A percentile compares a stretch with the other conserved stretches of the same genome.
Evolutionary conservation across 2,888 invertebrate genomes (phyloP).

Genomic region (Drosophila neotestacea): DNA sequence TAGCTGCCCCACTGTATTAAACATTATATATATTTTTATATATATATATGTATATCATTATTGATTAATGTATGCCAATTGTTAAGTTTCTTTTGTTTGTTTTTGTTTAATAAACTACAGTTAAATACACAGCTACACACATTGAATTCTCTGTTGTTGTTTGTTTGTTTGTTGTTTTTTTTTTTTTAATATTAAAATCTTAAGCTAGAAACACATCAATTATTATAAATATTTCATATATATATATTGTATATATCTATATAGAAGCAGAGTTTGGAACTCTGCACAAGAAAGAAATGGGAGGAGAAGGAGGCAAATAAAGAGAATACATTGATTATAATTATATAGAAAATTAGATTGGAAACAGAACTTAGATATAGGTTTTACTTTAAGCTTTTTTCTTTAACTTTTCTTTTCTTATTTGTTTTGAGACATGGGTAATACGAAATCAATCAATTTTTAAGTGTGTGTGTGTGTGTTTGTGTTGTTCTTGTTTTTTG

Average conservation of each 20-base stretch:
- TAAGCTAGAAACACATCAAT: constrained; percentile 78
- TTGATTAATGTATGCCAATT: constrained; percentile 53
- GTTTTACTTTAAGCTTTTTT: constrained; percentile 19
- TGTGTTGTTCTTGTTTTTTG: constrained; percentile 19
- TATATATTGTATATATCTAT: constrained; percentile 50
- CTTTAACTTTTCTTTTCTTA: constrained; percentile 8
- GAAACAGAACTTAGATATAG: constrained; percentile 23
- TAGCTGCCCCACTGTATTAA: constrained; percentile 48
- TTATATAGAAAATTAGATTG: constrained; percentile 34
- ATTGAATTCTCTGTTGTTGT: constrained; percentile 65
- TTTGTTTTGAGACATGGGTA: constrained; percentile 20
- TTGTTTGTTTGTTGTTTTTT: constrained; percentile 33
- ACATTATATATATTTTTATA: constrained; percentile 18
- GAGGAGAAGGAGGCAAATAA: constrained; percentile 21
- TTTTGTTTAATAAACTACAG: constrained; percentile 66
- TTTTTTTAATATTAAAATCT: constrained; percentile 76
- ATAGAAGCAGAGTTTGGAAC: constrained; percentile 68
- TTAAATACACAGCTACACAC: constrained; percentile 80
- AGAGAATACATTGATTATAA: constrained; percentile 33
- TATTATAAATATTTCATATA: constrained; percentile 74
- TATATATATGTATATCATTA: constrained; percentile 27
- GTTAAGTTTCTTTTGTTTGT: constrained; percentile 29
- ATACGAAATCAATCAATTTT: constrained; percentile 21
- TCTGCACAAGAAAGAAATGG: constrained; percentile 46
- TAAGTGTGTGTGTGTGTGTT: constrained; percentile 38